Evolutionary conservation across 2,888 invertebrate genomes (phyloP), one percentile per base, ranked within the genome.

Genomic region (Rotaria magnacalcarata): DNA sequence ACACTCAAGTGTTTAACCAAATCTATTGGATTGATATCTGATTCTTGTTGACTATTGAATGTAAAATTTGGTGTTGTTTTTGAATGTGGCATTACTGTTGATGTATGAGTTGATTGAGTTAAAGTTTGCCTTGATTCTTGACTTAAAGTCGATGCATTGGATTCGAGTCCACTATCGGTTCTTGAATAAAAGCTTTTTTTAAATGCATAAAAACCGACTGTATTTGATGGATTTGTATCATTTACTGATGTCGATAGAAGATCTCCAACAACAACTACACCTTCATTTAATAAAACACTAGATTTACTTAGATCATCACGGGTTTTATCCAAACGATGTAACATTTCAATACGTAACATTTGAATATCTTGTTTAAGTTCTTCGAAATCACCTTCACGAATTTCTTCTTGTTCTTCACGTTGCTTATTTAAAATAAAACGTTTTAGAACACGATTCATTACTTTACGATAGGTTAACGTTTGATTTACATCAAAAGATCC

Each of bases 321-420:
- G 24, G 67, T 74, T 84, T n/a, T 8, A 24, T 87, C 85, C 24
- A 85, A 87, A 85, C 89, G 89, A 86, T 89, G 89, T 84, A 90
- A 86, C 88, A 89, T 89, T 87, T 90, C 89, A 85, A 89, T 89
- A 16, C 90, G 88, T 87, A 89, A 89, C 87, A 89, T 89, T 27
- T 89, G 89, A 21, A 90, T 89, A 87, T 90, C 90, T 85, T 90
- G 90, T 86, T 90, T 90, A 0, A 90, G 87, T 85, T 90, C 90
- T 58, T 90, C 90, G 67, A 86, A 86, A 60, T 89, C 74, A 94
- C 93, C 88, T 93, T 92, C 89, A 94, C 94, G 89, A 94, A 94
- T 0, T 94, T 94, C 87, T 94, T 93, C 0, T 94, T 93, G 94
- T 94, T 94, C 90, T 91, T 91, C 24, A 94, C 94, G 88, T 94